Percentiles rank a stretch among this genome's conserved stretches.
These are phyloP conservation scores for Phrynocephalus versicolor DNA, from an alignment of 2,113 vertebrate genomes.

Conservation along the genomic window DNA sequence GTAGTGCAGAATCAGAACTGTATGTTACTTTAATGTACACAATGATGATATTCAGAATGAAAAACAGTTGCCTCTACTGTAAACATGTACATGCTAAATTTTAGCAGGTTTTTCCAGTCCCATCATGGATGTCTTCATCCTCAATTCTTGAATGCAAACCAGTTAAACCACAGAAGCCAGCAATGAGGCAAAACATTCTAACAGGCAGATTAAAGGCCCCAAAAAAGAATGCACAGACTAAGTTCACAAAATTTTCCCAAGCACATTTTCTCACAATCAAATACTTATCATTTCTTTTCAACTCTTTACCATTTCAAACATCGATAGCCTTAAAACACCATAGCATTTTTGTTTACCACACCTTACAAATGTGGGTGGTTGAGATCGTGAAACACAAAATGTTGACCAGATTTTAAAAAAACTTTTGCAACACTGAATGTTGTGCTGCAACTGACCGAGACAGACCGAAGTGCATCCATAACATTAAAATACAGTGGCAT, in stretches of 20 bases:
- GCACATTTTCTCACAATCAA: background rate
- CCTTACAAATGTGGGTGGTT: background rate
- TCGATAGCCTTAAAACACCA: background rate
- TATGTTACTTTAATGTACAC: background rate
- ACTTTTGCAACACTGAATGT: background rate
- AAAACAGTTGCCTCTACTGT: background rate
- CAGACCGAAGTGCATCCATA: slow-evolving; percentile 1
- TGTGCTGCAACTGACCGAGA: background rate
- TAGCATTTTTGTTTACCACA: background rate
- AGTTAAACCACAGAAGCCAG: background rate
- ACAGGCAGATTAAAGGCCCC: background rate
- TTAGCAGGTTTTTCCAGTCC: slow-evolving; percentile 18
- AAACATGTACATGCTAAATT: background rate
- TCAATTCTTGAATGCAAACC: background rate
- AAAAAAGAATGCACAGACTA: background rate
- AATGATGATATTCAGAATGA: background rate
- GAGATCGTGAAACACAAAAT: background rate
- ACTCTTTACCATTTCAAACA: background rate
- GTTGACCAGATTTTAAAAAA: background rate
- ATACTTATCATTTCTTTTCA: background rate
- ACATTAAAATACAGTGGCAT: slow-evolving; percentile 25
- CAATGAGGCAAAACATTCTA: background rate
- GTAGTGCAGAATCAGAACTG: background rate
- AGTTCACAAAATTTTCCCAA: background rate
- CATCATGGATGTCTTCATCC: slow-evolving; percentile 32